phyloP scores from a whole-genome alignment of 2,797 vertebrate species.

The Falco naumanni region DNA sequence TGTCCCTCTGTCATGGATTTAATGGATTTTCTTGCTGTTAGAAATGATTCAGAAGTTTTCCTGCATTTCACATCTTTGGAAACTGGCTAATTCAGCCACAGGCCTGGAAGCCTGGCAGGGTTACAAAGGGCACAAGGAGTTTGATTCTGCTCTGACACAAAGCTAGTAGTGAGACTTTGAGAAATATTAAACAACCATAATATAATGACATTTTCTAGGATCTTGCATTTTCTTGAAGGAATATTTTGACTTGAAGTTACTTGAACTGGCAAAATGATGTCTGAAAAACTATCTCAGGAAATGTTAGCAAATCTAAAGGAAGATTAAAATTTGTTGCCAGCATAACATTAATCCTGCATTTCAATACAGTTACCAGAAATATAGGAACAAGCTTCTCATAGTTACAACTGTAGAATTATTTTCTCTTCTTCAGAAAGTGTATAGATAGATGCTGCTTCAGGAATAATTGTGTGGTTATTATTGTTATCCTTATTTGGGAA shows the following conservation, averaged over 20 bases:
- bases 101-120: not conserved
- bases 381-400: not conserved
- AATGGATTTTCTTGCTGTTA: not conserved
- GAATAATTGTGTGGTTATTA: not conserved
- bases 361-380: not conserved
- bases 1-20: not conserved
- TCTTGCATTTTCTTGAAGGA: not conserved
- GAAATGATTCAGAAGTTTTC: not conserved
- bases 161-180: not conserved
- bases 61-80: not conserved
- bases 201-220: not conserved
- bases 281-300: not conserved
- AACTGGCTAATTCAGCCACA: not conserved
- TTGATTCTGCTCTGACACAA: not conserved
- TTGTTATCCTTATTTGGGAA: not conserved
- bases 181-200: too few species aligned
- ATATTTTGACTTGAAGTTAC: not conserved
- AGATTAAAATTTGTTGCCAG: not conserved
- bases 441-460: not conserved
- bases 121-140: not conserved
- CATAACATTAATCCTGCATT: not conserved
- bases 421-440: not conserved
- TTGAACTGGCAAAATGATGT: not conserved
- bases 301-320: not conserved
- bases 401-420: not conserved